A percentile compares a stretch with the other conserved stretches of the same genome.
Evolutionary conservation across 2,113 vertebrate genomes (phyloP).

Genomic region (Peromyscus californicus): DNA sequence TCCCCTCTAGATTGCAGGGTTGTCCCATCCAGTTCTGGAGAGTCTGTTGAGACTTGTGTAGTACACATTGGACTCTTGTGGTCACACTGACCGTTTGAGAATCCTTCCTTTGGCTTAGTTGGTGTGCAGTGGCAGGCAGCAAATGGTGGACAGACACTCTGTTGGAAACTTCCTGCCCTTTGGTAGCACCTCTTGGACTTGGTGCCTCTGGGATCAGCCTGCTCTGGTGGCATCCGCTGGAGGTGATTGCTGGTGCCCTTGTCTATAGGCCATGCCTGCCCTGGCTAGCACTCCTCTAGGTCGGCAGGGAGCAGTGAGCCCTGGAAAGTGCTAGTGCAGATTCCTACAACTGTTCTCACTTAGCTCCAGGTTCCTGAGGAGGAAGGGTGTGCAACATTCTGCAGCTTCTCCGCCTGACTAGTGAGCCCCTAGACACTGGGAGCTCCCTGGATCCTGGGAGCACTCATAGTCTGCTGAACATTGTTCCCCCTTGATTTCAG

Average conservation of each 20-base stretch:
- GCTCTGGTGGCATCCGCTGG: too few relatives aligned
- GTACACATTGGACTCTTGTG: rapidly evolving
- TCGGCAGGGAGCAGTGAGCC: rapidly evolving
- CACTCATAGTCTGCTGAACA: rapidly evolving
- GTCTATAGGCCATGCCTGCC: not conserved
- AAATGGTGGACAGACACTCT: not conserved
- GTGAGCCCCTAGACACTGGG: not conserved
- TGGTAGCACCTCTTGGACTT: rapidly evolving
- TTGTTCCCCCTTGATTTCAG: not conserved
- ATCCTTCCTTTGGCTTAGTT: not conserved
- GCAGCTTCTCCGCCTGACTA: not conserved
- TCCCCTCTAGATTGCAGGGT: too few relatives aligned
- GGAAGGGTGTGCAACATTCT: not conserved
- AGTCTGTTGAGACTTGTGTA: rapidly evolving
- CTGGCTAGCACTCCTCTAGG: too few relatives aligned
- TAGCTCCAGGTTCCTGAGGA: not conserved
- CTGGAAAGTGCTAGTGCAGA: not conserved
- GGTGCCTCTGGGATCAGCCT: not conserved
- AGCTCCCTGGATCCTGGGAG: not conserved
- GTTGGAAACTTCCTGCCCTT: not conserved
- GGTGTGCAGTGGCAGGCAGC: not conserved
- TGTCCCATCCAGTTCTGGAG: not conserved
- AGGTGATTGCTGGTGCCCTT: rapidly evolving
- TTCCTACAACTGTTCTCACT: rapidly evolving
- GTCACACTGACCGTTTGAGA: rapidly evolving